Evolutionary conservation across 2,797 vertebrate species (phyloP).

Genomic region (Eospalax fontanierii): DNA sequence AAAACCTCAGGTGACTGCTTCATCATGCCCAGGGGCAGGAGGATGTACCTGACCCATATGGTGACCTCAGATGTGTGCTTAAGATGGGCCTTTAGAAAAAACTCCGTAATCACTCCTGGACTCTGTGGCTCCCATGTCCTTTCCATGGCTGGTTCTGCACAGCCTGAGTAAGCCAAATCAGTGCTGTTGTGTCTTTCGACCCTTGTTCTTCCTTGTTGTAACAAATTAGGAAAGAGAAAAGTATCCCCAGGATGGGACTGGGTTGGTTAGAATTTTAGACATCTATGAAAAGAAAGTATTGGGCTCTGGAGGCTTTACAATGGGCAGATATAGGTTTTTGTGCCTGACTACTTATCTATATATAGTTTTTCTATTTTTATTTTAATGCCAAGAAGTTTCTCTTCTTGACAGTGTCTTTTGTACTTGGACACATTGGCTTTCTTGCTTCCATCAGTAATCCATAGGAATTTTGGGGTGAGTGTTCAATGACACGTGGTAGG

Average conservation of each 20-base stretch:
- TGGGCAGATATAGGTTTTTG: not conserved
- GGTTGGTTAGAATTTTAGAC: not conserved
- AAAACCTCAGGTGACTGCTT: conserved; percentile 43
- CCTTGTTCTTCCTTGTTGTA: conserved; percentile 31
- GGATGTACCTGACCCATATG: not conserved
- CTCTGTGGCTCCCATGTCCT: not conserved
- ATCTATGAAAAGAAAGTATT: not conserved
- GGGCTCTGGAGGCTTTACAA: not conserved
- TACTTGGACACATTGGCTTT: not conserved
- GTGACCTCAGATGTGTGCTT: not conserved
- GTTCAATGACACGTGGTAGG: not conserved
- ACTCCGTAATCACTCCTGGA: not conserved
- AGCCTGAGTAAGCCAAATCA: not conserved
- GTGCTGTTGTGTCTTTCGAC: not conserved
- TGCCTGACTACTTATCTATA: not conserved
- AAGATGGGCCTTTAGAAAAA: not conserved
- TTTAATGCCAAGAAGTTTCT: not conserved
- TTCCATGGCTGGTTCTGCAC: not conserved
- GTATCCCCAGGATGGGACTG: not conserved
- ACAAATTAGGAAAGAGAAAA: not conserved
- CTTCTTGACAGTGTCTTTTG: not conserved
- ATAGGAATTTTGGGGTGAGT: not conserved
- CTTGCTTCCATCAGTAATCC: not conserved
- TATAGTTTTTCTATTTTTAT: not conserved
- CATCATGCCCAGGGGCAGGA: not conserved